Base-by-base conservation (phyloP, 2,113 vertebrate genomes). In the Azemiops feae region DNA sequence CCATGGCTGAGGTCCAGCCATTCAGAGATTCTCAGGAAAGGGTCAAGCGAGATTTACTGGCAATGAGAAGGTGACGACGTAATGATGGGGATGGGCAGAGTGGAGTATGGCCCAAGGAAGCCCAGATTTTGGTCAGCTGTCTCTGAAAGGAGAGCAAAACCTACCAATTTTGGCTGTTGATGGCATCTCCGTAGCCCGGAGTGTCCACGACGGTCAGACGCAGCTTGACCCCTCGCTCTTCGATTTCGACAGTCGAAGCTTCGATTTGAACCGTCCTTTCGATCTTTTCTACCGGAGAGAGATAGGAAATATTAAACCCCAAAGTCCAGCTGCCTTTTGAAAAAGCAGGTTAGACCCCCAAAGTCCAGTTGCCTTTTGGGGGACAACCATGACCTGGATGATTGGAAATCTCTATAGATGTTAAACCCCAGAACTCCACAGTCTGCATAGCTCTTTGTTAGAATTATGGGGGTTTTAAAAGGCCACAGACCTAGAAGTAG, bases 91-190 rank as follows among this genome's bases (percentile, higher is more conserved):
- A 30, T 9, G 27, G 69, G n/a, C n/a, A 74, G n/a, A 18, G 4
- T 7, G n/a, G 64, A 34, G 64, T 16, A 39, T 39, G 69, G 16
- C 14, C 6, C n/a, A 74, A 34, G 69, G n/a, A 74, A 34, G 2
- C 14, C 45, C 43, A 34, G 16, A 45, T 18, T 18, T 53, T 3
- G 39, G 34, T 47, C 25, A 3, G 11, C 14, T 27, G 22, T 92
- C 91, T 43, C 23, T 5, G 34, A 12, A 57, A 27, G 27, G 3
- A 9, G 43, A 30, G 2, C 50, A 3, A 64, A 88, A 97, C 97
- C 60, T 97, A 99, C 99, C 98, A 99, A 97, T 99, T 98, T 94
- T 99, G 98, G 97, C 99, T 99, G 97, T 99, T 98, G 94, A 99
- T 99, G 96, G 99, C 98, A 69, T 99, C 99, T 23, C 99, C 99